phyloP scores from a whole-genome alignment of 2,888 invertebrate genomes.

The Heteromurus nitidus region DNA sequence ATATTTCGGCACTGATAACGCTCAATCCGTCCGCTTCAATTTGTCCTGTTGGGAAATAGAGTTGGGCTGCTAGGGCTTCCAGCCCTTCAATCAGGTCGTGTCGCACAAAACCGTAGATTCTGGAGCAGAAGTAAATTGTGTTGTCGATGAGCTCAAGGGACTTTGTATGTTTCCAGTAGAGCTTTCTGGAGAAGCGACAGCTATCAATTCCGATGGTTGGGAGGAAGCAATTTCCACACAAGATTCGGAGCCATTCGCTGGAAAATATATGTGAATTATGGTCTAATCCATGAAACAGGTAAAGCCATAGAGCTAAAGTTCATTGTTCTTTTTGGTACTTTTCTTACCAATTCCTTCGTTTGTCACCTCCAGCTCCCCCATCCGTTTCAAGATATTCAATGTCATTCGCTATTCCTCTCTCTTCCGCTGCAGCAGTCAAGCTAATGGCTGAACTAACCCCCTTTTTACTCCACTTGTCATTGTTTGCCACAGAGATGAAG shows the following conservation, averaged over 20 bases:
- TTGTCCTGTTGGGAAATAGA: slow-evolving; percentile 58
- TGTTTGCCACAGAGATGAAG: neutral
- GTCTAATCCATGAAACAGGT: no score
- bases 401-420: neutral
- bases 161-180: slow-evolving; percentile 9
- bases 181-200: slow-evolving; percentile 5
- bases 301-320: no score
- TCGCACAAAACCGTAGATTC: slow-evolving; percentile 12
- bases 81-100: slow-evolving; percentile 24
- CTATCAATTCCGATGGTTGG: slow-evolving; percentile 21
- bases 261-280: neutral
- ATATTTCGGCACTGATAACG: slow-evolving; percentile 59
- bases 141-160: slow-evolving; percentile 23
- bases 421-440: neutral
- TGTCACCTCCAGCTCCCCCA: no score
- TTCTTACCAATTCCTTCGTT: no score
- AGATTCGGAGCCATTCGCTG: slow-evolving; percentile 6
- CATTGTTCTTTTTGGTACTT: no score
- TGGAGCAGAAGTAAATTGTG: neutral
- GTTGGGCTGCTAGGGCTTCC: slow-evolving; percentile 20
- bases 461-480: slow-evolving; percentile 29
- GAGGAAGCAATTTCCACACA: slow-evolving; percentile 5
- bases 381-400: no score
- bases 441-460: slow-evolving; percentile 20
- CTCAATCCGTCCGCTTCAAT: slow-evolving; percentile 64